Evolutionary conservation across 1,140 invertebrate species (phyloP).

Genomic region (Drepana arcuata): DNA sequence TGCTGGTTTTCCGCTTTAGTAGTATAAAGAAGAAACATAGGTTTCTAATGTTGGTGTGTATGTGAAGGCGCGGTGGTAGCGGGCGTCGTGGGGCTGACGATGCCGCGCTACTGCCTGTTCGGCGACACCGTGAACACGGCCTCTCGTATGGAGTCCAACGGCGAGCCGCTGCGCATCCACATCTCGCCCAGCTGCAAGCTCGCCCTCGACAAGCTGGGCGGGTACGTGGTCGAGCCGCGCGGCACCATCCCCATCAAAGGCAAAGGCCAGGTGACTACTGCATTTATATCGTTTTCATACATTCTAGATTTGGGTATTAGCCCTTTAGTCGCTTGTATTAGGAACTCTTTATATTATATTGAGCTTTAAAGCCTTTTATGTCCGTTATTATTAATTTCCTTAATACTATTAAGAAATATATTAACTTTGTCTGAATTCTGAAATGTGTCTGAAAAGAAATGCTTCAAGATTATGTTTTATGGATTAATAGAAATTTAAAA

Average conservation of each 20-base stretch:
- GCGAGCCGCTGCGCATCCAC: conserved; percentile 89
- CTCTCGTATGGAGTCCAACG: conserved; percentile 94
- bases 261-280: conserved; percentile 79
- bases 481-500: conserved; percentile 3
- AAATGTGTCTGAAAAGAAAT: no score
- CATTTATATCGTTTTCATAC: no score
- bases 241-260: conserved; percentile 93
- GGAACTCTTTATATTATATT: no score
- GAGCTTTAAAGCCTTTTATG: no score
- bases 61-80: conserved; percentile 88
- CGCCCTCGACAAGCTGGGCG: conserved; percentile 83
- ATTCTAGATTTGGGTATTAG: no score
- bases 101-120: conserved; percentile 96
- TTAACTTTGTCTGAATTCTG: no score
- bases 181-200: conserved; percentile 83
- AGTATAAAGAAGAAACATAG: background rate
- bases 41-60: background rate
- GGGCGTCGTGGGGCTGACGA: conserved; percentile 96
- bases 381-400: no score
- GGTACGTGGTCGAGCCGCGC: conserved; percentile 87
- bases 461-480: no score
- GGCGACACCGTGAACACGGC: conserved; percentile 96
- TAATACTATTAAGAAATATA: no score
- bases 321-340: no score
- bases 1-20: no score